Conservation (phyloP, 92 coral and sea anemone genomes). For the Bergia sp. region DNA sequence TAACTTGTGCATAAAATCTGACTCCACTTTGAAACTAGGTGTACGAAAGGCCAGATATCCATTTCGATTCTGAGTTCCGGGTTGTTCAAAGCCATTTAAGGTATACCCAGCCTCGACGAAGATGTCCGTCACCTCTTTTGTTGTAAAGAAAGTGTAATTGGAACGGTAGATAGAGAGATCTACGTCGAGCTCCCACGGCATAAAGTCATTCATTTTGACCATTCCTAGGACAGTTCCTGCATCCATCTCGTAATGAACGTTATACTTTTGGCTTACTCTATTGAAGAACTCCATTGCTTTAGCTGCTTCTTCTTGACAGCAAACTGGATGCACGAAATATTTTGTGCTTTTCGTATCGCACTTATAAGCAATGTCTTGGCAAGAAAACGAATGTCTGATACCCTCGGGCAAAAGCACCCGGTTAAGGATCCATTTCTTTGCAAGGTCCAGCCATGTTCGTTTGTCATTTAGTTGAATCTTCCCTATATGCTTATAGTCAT, state of each 20-base stretch:
- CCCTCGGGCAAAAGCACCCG: constrained; percentile 50
- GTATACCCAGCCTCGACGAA: constrained; percentile 50
- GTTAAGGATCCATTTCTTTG: constrained; percentile 61
- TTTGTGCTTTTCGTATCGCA: constrained; percentile 16
- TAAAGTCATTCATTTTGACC: constrained; percentile 58
- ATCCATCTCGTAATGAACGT: constrained; percentile 57
- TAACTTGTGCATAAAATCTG: background rate
- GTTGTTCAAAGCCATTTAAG: background rate
- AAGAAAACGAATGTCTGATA: constrained; percentile 56
- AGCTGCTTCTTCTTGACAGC: constrained; percentile 58
- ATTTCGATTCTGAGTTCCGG: background rate
- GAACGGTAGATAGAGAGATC: constrained; percentile 27
- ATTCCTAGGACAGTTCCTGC: constrained; percentile 57
- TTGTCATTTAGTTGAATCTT: background rate
- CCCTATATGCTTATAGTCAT: background rate
- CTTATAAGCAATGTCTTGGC: constrained; percentile 53
- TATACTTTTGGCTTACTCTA: constrained; percentile 30
- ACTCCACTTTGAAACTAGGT: background rate
- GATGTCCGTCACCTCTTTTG: constrained; percentile 3
- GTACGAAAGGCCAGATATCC: constrained; percentile 1
- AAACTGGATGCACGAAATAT: constrained; percentile 58
- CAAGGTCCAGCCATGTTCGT: constrained; percentile 50
- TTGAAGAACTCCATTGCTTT: constrained; percentile 38
- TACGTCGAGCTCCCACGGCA: constrained; percentile 67
- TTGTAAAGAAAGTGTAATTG: constrained; percentile 37